phyloP scores from a whole-genome alignment of 2,113 vertebrate genomes.

The Crotalus viridis region DNA sequence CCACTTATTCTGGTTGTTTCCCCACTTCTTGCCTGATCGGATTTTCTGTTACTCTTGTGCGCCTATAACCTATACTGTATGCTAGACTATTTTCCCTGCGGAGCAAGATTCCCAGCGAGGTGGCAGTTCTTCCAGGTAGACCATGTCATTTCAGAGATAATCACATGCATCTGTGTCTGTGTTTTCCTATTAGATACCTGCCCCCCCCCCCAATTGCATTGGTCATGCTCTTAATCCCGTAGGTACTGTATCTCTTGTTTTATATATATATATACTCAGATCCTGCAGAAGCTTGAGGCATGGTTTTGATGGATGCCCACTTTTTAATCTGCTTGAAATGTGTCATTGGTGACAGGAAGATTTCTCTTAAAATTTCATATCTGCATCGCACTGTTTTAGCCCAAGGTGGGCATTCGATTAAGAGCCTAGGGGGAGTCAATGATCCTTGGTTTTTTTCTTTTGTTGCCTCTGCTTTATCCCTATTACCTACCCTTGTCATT shows the following conservation, averaged over 20 bases:
- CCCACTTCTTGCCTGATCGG: neutral
- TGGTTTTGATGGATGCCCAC: neutral
- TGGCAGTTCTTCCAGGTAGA: neutral
- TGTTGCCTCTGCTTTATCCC: neutral
- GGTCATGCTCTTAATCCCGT: neutral
- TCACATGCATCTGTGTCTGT: neutral
- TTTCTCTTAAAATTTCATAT: neutral
- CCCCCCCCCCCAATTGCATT: neutral
- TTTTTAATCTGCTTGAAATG: neutral
- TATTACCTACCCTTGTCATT: neutral
- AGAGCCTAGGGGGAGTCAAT: neutral
- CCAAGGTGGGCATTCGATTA: neutral
- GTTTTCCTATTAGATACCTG: neutral
- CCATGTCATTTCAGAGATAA: neutral
- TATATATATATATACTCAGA: neutral
- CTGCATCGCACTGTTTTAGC: neutral
- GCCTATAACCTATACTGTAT: neutral
- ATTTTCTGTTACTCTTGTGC: neutral
- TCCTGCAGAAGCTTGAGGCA: neutral
- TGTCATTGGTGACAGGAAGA: neutral
- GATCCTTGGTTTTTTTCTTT: neutral
- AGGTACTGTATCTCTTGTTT: neutral
- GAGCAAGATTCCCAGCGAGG: neutral
- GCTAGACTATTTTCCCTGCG: neutral
- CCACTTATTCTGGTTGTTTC: neutral